Base-by-base conservation (phyloP, 2,888 invertebrate species). In the Troides aeacus region DNA sequence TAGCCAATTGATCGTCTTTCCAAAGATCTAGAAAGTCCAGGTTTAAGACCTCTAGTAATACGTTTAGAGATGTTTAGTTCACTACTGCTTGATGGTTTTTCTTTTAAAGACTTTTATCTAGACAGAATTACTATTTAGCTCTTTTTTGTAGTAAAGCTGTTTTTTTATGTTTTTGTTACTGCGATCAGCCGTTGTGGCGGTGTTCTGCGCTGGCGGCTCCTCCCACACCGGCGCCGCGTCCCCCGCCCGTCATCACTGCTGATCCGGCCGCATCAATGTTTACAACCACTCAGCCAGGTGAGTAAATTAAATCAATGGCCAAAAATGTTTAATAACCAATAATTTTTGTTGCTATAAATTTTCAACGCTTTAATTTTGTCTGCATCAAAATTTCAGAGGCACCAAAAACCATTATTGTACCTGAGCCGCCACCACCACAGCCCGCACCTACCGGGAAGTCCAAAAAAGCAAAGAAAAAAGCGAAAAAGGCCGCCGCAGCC, bases 391-490 rank as follows among this genome's bases (percentile, higher is more conserved):
- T 79, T 76, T 10, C 87, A 88, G 92, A 91, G 74, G 84, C 84
- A 65, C 88, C 88, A 1, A 90, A 89, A 73, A 78, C 87, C 0
- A 78, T 84, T 0, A 77, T 85, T 8, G 75, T 85, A 0, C 81
- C 88, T 0, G 89, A 89, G 8, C 84, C 85, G 0, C 84, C 85
- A 0, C 76, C 77, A 0, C 78, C 77, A 2, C 63, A 46, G 12
- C 73, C 80, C 1, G 75, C 70, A 2, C 78, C 82, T 2, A 72
- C 78, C 0, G 85, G 81, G 0, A 89, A 89, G 64, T 87, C 89
- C 1, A 93, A 93, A 62, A 93, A 93, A 73, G 94, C 94, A 75
- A 90, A 90, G 61, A 84, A 86, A 0, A 89, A 87, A 70, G 88
- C 94, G 24, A 93, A 77, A 50, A 87, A 90, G 0, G 93, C 92